Evolutionary conservation across 2,888 invertebrate species (phyloP), one percentile per base, ranked within the genome.

Genomic region (Cephonodes hylas): DNA sequence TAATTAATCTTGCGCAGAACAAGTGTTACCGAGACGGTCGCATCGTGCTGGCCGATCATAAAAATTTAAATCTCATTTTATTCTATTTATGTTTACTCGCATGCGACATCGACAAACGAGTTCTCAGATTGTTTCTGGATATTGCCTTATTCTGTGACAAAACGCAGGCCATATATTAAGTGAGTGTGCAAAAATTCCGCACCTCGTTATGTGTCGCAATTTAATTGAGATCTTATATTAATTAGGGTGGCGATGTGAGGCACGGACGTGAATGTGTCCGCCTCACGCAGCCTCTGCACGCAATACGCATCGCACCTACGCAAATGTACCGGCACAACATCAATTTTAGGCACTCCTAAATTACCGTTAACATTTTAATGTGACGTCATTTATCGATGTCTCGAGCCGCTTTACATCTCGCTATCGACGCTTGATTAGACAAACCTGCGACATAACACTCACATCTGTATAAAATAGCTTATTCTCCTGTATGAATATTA

Each of bases 201-300:
- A 82, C 79, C 85, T 88, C 86, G 84, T 88, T 89, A 88, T 89
- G 86, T 90, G 91, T 91, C 88, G 88, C 89, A 83, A 85, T 91
- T 93, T 93, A 93, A 93, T 93, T 93, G 93, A 93, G 93, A 93
- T 91, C 91, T 91, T 91, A 91, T 92, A 93, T 93, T 93, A 92
- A 92, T 93, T 92, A 91, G 91, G 84, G 86, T 84, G 86, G 79
- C 83, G 79, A 88, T 85, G 89, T 88, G 90, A 86, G 80, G 81
- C 82, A 80, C 76, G 80, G 78, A 78, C 76, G 81, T 81, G 85
- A 89, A 91, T 88, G 89, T 88, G 88, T 75, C 85, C 83, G 83
- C 84, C 89, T 82, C 91, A 92, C 91, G 92, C 91, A 91, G 83
- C 77, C 80, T 74, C 80, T 70, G 81, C 91, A 89, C 91, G 91